phyloP scores from a whole-genome alignment of 2,797 vertebrate species.

The Eidolon dupreanum region DNA sequence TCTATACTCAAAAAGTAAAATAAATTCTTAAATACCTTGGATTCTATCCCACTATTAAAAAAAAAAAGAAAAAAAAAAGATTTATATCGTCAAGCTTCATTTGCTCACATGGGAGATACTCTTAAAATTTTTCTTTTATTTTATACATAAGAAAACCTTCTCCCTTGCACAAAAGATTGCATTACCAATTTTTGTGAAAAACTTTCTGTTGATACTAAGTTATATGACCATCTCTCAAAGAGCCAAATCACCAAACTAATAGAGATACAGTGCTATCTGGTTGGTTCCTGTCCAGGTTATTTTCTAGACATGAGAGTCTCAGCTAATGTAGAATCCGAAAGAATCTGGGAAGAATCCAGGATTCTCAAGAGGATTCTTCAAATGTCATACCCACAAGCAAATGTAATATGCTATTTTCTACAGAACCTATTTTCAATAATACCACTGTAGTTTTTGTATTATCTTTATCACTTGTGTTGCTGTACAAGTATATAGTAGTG shows the following conservation, averaged over 20 bases:
- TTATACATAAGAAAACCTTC: not conserved
- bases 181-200: not conserved
- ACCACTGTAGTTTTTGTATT: not conserved
- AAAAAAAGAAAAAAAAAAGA: not conserved
- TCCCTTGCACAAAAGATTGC: not conserved
- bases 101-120: not conserved
- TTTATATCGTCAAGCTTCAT: conserved; percentile 45
- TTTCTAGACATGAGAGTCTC: not conserved
- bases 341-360: not conserved
- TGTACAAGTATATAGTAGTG: not conserved
- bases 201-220: not conserved
- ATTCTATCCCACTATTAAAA: not conserved
- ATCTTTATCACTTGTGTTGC: not conserved
- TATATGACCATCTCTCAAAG: not conserved
- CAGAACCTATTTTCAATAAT: not conserved
- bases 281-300: not conserved
- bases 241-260: not conserved
- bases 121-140: not conserved
- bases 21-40: conserved; percentile 6
- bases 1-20: conserved; percentile 40
- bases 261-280: not conserved
- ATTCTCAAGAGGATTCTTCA: not conserved
- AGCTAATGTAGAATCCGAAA: not conserved
- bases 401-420: not conserved
- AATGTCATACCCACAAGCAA: not conserved